Percentiles rank a stretch among this genome's conserved stretches.
phyloP scores from a whole-genome alignment of 2,888 invertebrate species.

The Cosmorhoe ocellata region DNA sequence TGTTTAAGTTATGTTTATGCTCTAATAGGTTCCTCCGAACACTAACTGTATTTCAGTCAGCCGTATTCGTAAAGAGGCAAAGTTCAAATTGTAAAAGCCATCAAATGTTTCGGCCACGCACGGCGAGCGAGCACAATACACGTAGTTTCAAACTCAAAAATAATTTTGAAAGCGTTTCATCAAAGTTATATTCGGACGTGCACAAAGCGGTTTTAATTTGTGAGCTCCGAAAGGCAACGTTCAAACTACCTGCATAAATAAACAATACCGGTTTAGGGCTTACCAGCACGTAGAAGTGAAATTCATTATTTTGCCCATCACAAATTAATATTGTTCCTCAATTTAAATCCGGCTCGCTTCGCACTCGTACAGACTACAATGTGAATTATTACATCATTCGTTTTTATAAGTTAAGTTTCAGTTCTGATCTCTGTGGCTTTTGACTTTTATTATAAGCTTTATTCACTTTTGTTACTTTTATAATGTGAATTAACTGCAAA shows the following conservation, averaged over 20 bases:
- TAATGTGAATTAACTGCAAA: constrained; percentile 11
- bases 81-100: constrained; percentile 1
- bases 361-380: too few relatives aligned
- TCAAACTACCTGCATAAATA: constrained; percentile 12
- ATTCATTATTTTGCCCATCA: background rate
- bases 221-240: constrained; percentile 12
- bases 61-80: background rate
- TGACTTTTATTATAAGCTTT: background rate
- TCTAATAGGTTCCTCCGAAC: background rate
- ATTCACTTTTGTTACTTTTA: background rate
- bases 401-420: background rate
- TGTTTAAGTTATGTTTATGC: too few relatives aligned
- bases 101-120: constrained; percentile 2
- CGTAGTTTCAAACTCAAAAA: constrained; percentile 20
- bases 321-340: too few relatives aligned
- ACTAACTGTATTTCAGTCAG: background rate
- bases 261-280: background rate
- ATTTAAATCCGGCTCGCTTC: too few relatives aligned
- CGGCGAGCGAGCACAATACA: constrained; percentile 5
- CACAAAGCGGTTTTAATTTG: constrained; percentile 27
- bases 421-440: too few relatives aligned
- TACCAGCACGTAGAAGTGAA: background rate
- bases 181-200: constrained; percentile 25
- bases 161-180: constrained; percentile 21
- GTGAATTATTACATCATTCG: too few relatives aligned